These are phyloP conservation scores for Oreochromis tanganicae DNA, from an alignment of 2,113 vertebrate genomes.

Conservation along the genomic window DNA sequence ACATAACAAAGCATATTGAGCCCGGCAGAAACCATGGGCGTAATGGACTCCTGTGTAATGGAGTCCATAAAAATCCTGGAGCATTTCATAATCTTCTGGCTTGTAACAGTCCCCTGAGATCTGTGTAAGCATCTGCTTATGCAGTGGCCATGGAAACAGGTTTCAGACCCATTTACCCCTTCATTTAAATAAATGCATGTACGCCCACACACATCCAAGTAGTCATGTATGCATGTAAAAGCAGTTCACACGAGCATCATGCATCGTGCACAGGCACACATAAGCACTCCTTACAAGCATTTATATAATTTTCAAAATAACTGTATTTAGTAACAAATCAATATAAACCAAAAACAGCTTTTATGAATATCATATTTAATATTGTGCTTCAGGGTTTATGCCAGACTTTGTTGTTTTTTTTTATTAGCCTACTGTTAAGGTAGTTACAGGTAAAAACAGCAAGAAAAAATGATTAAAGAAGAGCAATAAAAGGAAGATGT, in stretches of 20 bases:
- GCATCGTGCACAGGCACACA: not conserved
- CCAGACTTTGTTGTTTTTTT: not conserved
- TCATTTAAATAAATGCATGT: conserved; percentile 5
- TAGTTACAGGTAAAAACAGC: not conserved
- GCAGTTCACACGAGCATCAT: not conserved
- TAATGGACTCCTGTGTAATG: not conserved
- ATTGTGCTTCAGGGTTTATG: not conserved
- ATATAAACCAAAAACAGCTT: not conserved
- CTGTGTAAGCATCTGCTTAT: conserved; percentile 26
- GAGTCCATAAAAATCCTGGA: not conserved
- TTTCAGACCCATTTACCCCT: conserved; percentile 21
- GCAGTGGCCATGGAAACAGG: conserved; percentile 54
- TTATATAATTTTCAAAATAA: not conserved
- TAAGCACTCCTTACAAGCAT: not conserved
- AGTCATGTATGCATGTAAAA: not conserved
- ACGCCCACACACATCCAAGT: conserved; percentile 2
- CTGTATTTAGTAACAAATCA: not conserved
- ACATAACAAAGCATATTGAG: not conserved
- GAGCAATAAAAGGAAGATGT: not conserved
- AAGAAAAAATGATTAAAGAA: not conserved
- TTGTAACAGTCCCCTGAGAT: conserved; percentile 5
- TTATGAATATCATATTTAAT: not conserved
- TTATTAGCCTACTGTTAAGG: not conserved
- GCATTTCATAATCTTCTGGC: not conserved
- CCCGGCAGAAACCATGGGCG: not conserved